A percentile compares a stretch with the other conserved stretches of the same genome.
These are phyloP conservation scores for Rotaria socialis DNA, from an alignment of 2,888 invertebrate species.

Conservation along the genomic window DNA sequence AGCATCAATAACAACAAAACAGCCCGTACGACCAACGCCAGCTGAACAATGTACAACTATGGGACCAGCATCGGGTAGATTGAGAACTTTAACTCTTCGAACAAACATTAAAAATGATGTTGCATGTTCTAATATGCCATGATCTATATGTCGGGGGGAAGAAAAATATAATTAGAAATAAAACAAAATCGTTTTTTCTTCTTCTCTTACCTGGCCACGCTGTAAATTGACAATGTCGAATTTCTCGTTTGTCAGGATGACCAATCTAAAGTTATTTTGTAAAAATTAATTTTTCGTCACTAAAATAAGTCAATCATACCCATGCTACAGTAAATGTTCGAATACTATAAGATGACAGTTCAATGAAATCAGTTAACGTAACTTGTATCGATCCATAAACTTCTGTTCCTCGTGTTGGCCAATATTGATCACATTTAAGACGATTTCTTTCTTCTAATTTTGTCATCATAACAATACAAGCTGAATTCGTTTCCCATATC, in stretches of 20 bases:
- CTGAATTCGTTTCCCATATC: slow-evolving; percentile 93
- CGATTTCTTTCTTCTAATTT: slow-evolving; percentile 91
- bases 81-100: slow-evolving; percentile 71
- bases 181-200: background rate
- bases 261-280: background rate
- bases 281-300: too few relatives aligned
- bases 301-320: background rate
- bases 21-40: slow-evolving; percentile 87
- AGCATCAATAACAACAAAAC: slow-evolving; percentile 96
- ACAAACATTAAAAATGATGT: slow-evolving; percentile 96
- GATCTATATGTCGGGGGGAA: slow-evolving; percentile 65
- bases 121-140: slow-evolving; percentile 94
- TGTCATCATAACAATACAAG: slow-evolving; percentile 98
- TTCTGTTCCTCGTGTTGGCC: slow-evolving; percentile 90
- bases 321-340: slow-evolving; percentile 78
- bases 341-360: slow-evolving; percentile 94
- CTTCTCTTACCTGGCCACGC: slow-evolving; percentile 51
- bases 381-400: slow-evolving; percentile 87
- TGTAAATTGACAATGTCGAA: slow-evolving; percentile 49
- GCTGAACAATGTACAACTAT: slow-evolving; percentile 62
- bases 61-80: slow-evolving; percentile 17
- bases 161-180: background rate
- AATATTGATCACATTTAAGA: slow-evolving; percentile 77
- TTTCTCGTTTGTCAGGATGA: slow-evolving; percentile 42
- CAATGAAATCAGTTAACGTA: slow-evolving; percentile 86